Evolutionary conservation across 2,797 vertebrate genomes (phyloP).

Genomic region (Etheostoma nigrum): DNA sequence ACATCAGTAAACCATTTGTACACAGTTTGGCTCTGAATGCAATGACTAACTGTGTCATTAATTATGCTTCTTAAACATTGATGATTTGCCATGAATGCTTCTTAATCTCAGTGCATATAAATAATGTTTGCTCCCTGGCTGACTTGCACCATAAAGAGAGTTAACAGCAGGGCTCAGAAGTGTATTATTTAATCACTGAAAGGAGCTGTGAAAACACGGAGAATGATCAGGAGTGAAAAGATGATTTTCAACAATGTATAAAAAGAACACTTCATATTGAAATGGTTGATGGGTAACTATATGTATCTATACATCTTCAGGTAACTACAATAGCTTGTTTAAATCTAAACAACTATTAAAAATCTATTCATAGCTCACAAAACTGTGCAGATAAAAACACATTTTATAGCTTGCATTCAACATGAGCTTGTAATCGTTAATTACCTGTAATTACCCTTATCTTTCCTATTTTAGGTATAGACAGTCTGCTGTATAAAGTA

Average conservation of each 20-base stretch:
- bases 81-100: constrained; percentile 22
- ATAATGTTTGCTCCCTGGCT: constrained; percentile 6
- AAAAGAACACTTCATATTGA: background rate
- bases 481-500: background rate
- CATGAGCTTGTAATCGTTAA: background rate
- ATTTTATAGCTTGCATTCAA: background rate
- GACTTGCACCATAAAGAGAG: constrained; percentile 15
- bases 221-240: background rate
- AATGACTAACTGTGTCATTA: constrained; percentile 14
- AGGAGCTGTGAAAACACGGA: constrained; percentile 16
- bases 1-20: constrained; percentile 37
- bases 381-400: background rate
- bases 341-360: background rate
- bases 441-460: background rate
- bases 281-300: background rate
- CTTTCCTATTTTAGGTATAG: background rate
- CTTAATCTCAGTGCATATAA: constrained; percentile 17
- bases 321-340: background rate
- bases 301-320: too few relatives aligned
- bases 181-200: constrained; percentile 1
- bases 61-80: constrained; percentile 32
- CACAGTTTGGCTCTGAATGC: constrained; percentile 36
- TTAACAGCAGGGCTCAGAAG: constrained; percentile 2
- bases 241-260: background rate
- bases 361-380: background rate